A percentile compares a stretch with the other conserved stretches of the same genome.
phyloP scores from a whole-genome alignment of 2,797 vertebrate species.

The Danio choprae region DNA sequence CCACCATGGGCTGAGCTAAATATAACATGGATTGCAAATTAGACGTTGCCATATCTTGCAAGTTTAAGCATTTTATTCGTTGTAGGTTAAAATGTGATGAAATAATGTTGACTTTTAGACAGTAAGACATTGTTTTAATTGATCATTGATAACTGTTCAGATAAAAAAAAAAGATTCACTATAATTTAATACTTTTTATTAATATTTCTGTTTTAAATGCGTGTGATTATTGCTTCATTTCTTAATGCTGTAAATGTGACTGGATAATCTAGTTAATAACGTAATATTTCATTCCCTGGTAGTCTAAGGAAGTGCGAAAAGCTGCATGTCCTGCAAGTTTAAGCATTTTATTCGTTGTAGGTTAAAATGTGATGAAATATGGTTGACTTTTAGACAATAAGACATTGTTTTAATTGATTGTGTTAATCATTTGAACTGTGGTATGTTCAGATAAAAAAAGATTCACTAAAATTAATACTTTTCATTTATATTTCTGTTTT shows the following conservation, averaged over 20 bases:
- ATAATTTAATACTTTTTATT: too few species aligned
- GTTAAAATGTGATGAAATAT: neutral
- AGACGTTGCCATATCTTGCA: conserved; percentile 17
- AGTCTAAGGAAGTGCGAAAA: too few species aligned
- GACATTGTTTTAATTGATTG: too few species aligned
- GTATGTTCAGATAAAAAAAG: too few species aligned
- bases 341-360: neutral
- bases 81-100: neutral
- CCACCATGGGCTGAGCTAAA: conserved; percentile 61
- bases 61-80: neutral
- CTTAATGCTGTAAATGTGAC: neutral
- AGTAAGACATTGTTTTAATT: too few species aligned
- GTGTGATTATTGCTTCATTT: neutral
- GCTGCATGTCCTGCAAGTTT: neutral
- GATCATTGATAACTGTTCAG: too few species aligned
- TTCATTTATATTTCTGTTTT: too few species aligned
- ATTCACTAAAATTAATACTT: too few species aligned
- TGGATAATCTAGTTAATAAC: neutral
- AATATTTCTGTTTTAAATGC: neutral
- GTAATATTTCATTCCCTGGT: neutral
- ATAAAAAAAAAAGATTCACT: too few species aligned
- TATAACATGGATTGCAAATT: conserved; percentile 48
- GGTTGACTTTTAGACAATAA: neutral
- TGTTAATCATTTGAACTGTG: too few species aligned
- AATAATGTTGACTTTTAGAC: neutral